These are phyloP conservation scores for Babyrousa celebensis DNA, from an alignment of 2,797 vertebrate species.

Conservation along the genomic window DNA sequence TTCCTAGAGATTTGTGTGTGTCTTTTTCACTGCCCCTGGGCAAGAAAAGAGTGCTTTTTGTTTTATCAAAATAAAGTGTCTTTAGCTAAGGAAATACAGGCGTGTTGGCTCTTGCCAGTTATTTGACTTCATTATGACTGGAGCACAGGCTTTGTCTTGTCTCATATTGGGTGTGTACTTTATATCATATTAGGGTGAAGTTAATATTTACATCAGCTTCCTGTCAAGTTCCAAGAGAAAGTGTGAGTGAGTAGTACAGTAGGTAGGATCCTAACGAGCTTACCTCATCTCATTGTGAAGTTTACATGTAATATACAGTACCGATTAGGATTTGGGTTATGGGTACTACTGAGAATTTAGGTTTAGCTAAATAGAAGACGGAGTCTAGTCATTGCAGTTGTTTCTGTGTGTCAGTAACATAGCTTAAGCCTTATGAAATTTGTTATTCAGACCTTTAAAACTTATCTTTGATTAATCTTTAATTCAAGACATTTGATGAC, in stretches of 20 bases:
- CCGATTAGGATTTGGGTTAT: neutral
- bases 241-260: neutral
- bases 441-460: neutral
- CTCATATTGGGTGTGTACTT: constrained; percentile 13
- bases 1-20: constrained; percentile 23
- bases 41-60: constrained; percentile 72
- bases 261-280: neutral
- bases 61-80: constrained; percentile 50
- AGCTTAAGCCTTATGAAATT: constrained; percentile 24
- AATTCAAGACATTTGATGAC: constrained; percentile 27
- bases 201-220: constrained; percentile 26
- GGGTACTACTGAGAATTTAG: neutral
- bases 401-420: neutral
- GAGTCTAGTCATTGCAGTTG: neutral
- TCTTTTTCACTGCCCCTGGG: constrained; percentile 73
- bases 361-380: constrained; percentile 12
- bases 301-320: neutral
- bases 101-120: constrained; percentile 72
- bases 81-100: constrained; percentile 69
- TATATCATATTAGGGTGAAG: neutral
- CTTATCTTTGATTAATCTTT: constrained; percentile 14
- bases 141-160: constrained; percentile 76
- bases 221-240: constrained; percentile 13
- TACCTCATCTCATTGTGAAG: constrained; percentile 50
- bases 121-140: neutral